These are phyloP conservation scores for Mobula birostris DNA, from an alignment of 2,113 vertebrate genomes.

Conservation along the genomic window DNA sequence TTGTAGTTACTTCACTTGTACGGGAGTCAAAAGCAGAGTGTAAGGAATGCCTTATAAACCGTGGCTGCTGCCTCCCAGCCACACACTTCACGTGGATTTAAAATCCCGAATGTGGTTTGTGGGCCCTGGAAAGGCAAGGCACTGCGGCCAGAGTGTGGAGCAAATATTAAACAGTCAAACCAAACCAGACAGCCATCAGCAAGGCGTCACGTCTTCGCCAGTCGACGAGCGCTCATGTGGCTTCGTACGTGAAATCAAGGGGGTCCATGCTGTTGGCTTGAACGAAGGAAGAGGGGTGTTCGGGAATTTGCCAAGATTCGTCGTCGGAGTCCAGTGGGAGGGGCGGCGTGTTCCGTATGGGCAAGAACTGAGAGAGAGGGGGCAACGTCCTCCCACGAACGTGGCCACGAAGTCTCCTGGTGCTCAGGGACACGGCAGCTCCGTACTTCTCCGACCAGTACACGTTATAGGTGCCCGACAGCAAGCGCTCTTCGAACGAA, in stretches of 20 bases:
- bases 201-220: background rate
- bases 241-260: background rate
- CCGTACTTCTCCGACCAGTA: conserved; percentile 68
- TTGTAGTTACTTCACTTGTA: background rate
- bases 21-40: background rate
- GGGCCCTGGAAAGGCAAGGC: no score
- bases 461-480: conserved; percentile 73
- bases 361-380: conserved; percentile 76
- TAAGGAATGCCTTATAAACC: background rate
- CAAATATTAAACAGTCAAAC: background rate
- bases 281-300: conserved; percentile 39
- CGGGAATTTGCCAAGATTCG: conserved; percentile 41
- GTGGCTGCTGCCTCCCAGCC: background rate
- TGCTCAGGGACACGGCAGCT: conserved; percentile 68
- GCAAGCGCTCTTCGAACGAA: conserved; percentile 76
- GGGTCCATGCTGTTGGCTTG: conserved; percentile 70
- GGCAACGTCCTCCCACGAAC: conserved; percentile 57
- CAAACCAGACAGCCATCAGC: background rate
- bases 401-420: conserved; percentile 61
- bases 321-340: conserved; percentile 40
- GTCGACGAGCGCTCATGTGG: background rate
- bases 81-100: background rate
- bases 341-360: conserved; percentile 63
- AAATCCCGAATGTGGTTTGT: background rate
- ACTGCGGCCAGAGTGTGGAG: background rate